Percentiles rank a stretch among this genome's conserved stretches.
Evolutionary conservation across 1,140 invertebrate species (phyloP).

Genomic region (Camponotus floridanus): DNA sequence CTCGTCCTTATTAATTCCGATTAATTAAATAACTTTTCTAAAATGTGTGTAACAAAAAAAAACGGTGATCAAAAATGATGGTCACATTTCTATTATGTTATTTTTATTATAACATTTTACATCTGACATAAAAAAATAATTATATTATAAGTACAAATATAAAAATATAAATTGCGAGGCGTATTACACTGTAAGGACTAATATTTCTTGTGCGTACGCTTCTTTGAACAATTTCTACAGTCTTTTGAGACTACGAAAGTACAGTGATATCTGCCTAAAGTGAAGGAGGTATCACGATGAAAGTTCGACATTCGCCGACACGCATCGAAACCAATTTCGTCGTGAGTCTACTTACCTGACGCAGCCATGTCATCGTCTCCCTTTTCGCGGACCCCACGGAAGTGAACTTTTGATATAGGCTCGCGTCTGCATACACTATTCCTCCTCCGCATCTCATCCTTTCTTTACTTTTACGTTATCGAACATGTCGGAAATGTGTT

Average conservation of each 20-base stretch:
- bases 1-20: not conserved
- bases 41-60: not conserved
- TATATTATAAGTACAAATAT: not conserved
- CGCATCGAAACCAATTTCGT: conserved; percentile 70
- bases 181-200: conserved; percentile 6
- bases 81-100: not conserved
- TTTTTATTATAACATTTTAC: conserved; percentile 3
- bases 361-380: conserved; percentile 54
- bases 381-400: conserved; percentile 50
- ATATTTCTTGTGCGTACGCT: conserved; percentile 6
- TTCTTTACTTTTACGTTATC: conserved; percentile 58
- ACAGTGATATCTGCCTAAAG: conserved; percentile 46
- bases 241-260: conserved; percentile 25
- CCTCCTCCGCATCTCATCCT: conserved; percentile 2
- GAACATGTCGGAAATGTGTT: conserved; percentile 65
- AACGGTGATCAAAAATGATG: too few relatives aligned
- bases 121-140: not conserved
- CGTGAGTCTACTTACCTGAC: conserved; percentile 55
- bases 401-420: conserved; percentile 59
- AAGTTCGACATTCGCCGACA: conserved; percentile 57
- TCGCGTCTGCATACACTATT: conserved; percentile 61
- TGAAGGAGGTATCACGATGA: conserved; percentile 55
- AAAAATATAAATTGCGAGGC: not conserved
- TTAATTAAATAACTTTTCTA: not conserved
- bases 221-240: conserved; percentile 31